A percentile compares a stretch with the other conserved stretches of the same genome.
Evolutionary conservation across 2,797 vertebrate species (phyloP).

Genomic region (Pristis pectinata): DNA sequence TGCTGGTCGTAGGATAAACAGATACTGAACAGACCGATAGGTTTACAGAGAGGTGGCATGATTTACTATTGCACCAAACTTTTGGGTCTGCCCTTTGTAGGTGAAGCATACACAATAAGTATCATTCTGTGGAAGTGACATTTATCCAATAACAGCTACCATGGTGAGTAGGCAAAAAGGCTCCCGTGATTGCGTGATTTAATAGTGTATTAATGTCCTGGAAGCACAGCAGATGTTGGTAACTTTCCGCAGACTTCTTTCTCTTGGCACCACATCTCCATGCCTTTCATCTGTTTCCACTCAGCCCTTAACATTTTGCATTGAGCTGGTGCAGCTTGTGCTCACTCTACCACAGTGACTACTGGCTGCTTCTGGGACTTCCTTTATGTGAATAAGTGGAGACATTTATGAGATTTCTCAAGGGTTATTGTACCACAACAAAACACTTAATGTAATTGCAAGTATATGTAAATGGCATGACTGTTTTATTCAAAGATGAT

Average conservation of each 20-base stretch:
- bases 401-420: not conserved
- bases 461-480: not conserved
- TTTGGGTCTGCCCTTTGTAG: not conserved
- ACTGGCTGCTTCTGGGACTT: not conserved
- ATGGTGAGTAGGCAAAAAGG: not conserved
- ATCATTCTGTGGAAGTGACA: not conserved
- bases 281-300: not conserved
- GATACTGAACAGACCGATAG: not conserved
- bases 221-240: not conserved
- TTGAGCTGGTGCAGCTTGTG: not conserved
- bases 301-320: not conserved
- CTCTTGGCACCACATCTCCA: not conserved
- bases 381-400: not conserved
- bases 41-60: not conserved
- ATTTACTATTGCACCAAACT: not conserved
- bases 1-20: not conserved
- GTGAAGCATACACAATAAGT: not conserved
- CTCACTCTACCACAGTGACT: not conserved
- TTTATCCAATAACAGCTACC: not conserved
- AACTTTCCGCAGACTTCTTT: not conserved
- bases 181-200: not conserved
- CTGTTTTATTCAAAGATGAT: not conserved
- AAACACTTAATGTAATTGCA: not conserved
- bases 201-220: not conserved
- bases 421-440: not conserved